A percentile compares a stretch with the other conserved stretches of the same genome.
These are phyloP conservation scores for Radopholus similis DNA, from an alignment of 1,140 invertebrate genomes.

Conservation along the genomic window DNA sequence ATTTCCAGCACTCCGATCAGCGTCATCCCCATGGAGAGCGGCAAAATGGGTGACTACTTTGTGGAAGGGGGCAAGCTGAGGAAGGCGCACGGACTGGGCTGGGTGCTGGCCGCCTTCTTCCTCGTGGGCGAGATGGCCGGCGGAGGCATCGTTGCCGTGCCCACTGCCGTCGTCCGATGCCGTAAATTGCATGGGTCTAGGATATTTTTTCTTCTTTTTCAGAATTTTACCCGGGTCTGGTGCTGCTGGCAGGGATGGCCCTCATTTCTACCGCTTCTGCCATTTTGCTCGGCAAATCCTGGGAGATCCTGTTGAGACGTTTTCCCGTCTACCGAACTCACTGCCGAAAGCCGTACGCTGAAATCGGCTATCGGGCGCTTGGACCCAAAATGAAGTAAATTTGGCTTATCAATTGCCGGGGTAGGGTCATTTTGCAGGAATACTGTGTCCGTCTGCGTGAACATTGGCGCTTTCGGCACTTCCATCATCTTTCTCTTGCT, in stretches of 20 bases:
- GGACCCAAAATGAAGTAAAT: slow-evolving; percentile 43
- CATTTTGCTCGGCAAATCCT: slow-evolving; percentile 67
- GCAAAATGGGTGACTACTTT: slow-evolving; percentile 6
- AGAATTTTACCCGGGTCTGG: slow-evolving; percentile 35
- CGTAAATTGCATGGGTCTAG: slow-evolving; percentile 62
- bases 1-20: no score
- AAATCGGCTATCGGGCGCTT: slow-evolving; percentile 36
- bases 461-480: slow-evolving; percentile 7
- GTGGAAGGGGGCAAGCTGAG: slow-evolving; percentile 25
- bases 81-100: slow-evolving; percentile 18
- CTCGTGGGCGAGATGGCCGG: slow-evolving; percentile 73
- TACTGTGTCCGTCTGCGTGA: background rate
- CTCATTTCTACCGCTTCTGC: slow-evolving; percentile 38
- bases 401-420: background rate
- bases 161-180: slow-evolving; percentile 67
- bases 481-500: slow-evolving; percentile 7
- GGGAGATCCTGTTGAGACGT: slow-evolving; percentile 70
- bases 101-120: slow-evolving; percentile 67
- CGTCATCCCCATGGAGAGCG: no score
- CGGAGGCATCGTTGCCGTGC: slow-evolving; percentile 70
- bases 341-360: no score
- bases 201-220: background rate
- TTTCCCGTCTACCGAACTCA: slow-evolving; percentile 66
- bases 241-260: slow-evolving; percentile 24
- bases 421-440: background rate